Evolutionary conservation across 2,888 invertebrate genomes (phyloP), one percentile per base, ranked within the genome.

Genomic region (Clostera curtula): DNA sequence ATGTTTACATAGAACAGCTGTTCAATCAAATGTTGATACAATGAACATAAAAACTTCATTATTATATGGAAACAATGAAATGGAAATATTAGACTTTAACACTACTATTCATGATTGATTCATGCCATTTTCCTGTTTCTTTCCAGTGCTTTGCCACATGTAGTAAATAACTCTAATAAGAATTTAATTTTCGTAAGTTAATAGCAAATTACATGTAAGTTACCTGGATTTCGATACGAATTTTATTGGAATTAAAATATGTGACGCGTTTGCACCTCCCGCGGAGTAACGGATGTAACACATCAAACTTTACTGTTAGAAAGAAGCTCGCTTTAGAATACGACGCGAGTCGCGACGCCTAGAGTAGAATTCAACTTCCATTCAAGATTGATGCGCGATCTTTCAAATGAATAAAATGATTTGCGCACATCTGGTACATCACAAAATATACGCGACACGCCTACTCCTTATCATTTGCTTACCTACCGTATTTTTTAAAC

Each of bases 361-460:
- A 56, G 66, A 69, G 66, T 56, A 42, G 68, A 68, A 61, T 66
- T 65, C 71, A 53, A 56, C 64, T 71, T 69, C 61, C 49, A 55
- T 54, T 50, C 47, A 49, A 43, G 43, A 49, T 40, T 43, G 40
- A 50, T 43, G 48, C 43, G 42, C 40, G 48, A 46, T 48, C 41
- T 37, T 40, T 47, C 34, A 48, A 44, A 36, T 42, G 34, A 43
- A 42, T 42, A 37, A 33, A 16, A 27, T 9, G 15, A 48, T 36
- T 42, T 42, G 49, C 48, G 44, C 47, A 49, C 37, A 22, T 25
- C 25, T 33, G 24, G 13, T 32, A 36, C 34, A 34, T 19, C 22
- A 20, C 27, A 27, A 29, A 27, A 25, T 22, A 23, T 11, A 26
- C 15, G 17, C 14, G 19, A 31, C 24, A 13, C 30, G 29, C 31